Evolutionary conservation across 30 jellyfish, hydroid and myxozoan species (phyloP).

Genomic region (Cassiopea xamachana): DNA sequence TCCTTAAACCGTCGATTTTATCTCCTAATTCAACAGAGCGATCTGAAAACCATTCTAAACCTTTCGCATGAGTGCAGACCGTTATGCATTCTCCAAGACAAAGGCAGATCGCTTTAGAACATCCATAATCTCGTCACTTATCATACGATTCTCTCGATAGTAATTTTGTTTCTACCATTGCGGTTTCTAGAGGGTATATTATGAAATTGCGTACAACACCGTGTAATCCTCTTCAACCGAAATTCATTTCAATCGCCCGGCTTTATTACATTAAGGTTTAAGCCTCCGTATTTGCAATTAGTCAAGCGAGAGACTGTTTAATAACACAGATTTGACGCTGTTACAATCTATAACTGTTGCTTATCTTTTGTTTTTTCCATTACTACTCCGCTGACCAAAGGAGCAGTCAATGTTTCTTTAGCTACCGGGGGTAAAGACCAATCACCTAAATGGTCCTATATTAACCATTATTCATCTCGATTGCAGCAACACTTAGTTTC

Average conservation of each 20-base stretch:
- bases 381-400: conserved; percentile 57
- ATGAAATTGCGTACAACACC: conserved; percentile 65
- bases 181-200: conserved; percentile 70
- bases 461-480: no score
- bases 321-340: conserved; percentile 38
- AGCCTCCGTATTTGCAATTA: conserved; percentile 57
- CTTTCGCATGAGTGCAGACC: conserved; percentile 80
- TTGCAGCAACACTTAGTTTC: no score
- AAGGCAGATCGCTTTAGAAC: conserved; percentile 68
- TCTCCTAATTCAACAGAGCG: conserved; percentile 71
- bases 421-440: conserved; percentile 27
- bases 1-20: conserved; percentile 53
- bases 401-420: conserved; percentile 34
- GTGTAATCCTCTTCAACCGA: conserved; percentile 71
- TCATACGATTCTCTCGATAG: conserved; percentile 46
- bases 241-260: conserved; percentile 70
- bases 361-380: conserved; percentile 7
- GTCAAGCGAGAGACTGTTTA: conserved; percentile 57
- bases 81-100: conserved; percentile 60
- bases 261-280: conserved; percentile 63
- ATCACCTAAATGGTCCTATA: no score
- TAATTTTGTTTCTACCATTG: conserved; percentile 68
- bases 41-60: conserved; percentile 73
- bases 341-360: conserved; percentile 36
- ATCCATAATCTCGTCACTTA: conserved; percentile 60